phyloP scores from a whole-genome alignment of 2,888 invertebrate genomes.

The Eulithis prunata region DNA sequence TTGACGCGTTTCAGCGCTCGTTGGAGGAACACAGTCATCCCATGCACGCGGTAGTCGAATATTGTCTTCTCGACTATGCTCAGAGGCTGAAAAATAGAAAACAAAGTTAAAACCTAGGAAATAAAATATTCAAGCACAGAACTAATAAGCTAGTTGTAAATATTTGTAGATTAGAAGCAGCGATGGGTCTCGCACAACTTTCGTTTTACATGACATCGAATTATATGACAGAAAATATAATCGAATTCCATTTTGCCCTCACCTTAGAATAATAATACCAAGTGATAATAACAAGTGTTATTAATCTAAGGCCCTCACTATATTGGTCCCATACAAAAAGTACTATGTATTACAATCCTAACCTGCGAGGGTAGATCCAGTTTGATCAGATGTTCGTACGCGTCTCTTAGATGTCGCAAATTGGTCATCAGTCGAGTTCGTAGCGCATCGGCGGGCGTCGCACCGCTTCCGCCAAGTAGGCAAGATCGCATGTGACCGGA shows the following conservation, averaged over 20 bases:
- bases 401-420: constrained; percentile 89
- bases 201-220: too few relatives aligned
- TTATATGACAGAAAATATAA: too few relatives aligned
- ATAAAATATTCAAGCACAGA: too few relatives aligned
- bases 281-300: too few relatives aligned
- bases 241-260: too few relatives aligned
- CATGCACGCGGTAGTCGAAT: constrained; percentile 93
- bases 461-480: constrained; percentile 86
- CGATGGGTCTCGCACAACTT: too few relatives aligned
- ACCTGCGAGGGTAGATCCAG: constrained; percentile 94
- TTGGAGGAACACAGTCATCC: constrained; percentile 93
- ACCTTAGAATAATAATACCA: too few relatives aligned
- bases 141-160: too few relatives aligned
- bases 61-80: constrained; percentile 93
- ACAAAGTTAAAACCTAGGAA: not conserved
- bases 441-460: constrained; percentile 82
- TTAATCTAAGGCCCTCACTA: too few relatives aligned
- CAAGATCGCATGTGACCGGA: constrained; percentile 89
- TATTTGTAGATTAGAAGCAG: too few relatives aligned
- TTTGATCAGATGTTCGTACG: constrained; percentile 91
- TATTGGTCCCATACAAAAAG: too few relatives aligned
- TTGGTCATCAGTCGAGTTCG: constrained; percentile 85
- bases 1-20: constrained; percentile 92
- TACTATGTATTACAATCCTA: too few relatives aligned
- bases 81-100: constrained; percentile 82